These are phyloP conservation scores for Uropsilus gracilis DNA, from an alignment of 2,113 vertebrate species.

Conservation along the genomic window DNA sequence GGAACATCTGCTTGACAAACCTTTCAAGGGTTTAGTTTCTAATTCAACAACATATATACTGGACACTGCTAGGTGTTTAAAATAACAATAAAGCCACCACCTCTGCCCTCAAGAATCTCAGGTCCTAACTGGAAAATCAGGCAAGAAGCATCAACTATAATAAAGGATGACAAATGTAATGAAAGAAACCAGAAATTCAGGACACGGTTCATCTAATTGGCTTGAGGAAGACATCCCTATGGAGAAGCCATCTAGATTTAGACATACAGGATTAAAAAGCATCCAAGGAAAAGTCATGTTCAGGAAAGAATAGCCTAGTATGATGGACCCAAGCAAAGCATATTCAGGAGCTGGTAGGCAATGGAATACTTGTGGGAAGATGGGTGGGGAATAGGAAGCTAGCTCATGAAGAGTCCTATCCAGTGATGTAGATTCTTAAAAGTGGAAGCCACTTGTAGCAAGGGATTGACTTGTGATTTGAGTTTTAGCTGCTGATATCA, in stretches of 20 bases:
- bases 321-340: too few relatives aligned
- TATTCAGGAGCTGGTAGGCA: background rate
- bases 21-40: background rate
- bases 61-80: too few relatives aligned
- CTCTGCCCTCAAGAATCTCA: background rate
- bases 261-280: background rate
- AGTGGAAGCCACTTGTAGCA: too few relatives aligned
- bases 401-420: background rate
- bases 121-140: background rate
- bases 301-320: background rate
- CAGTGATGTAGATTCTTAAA: too few relatives aligned
- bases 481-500: too few relatives aligned
- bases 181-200: too few relatives aligned
- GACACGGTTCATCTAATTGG: background rate
- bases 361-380: background rate
- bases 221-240: background rate
- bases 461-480: too few relatives aligned
- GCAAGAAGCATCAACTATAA: background rate
- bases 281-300: background rate
- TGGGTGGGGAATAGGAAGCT: background rate
- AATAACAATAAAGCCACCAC: background rate
- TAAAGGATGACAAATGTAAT: background rate
- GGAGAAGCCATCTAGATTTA: background rate
- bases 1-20: background rate
- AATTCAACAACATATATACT: background rate